Evolutionary conservation across 1,140 invertebrate genomes (phyloP).

Genomic region (Drosophila orena): DNA sequence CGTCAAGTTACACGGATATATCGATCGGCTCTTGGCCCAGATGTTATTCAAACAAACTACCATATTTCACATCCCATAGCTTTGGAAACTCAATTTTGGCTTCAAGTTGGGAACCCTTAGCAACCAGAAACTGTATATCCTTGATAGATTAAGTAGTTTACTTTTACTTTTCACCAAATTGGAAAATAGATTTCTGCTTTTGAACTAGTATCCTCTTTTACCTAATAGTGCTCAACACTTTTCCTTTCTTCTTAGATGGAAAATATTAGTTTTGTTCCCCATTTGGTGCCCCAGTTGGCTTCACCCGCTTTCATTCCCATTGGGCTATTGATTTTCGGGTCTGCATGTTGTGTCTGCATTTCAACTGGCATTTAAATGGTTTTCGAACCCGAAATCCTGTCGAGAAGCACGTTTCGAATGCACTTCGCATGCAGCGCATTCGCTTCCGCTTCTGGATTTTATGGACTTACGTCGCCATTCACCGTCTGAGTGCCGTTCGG

Average conservation of each 20-base stretch:
- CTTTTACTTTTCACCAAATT: too few species aligned
- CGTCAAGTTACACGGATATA: conserved; percentile 29
- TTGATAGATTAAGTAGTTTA: background rate
- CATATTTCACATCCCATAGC: background rate
- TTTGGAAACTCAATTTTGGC: too few species aligned
- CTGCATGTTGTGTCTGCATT: conserved; percentile 40
- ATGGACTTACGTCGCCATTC: conserved; percentile 46
- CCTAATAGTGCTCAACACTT: too few species aligned
- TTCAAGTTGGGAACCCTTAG: background rate
- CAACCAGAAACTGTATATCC: background rate
- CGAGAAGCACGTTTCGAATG: conserved; percentile 51
- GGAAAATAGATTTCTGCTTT: background rate
- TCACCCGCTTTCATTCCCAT: background rate
- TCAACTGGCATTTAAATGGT: conserved; percentile 58
- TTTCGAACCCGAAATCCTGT: conserved; percentile 35
- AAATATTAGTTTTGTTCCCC: conserved; percentile 13
- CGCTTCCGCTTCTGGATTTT: conserved; percentile 48
- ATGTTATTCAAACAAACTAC: background rate
- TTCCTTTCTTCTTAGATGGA: too few species aligned
- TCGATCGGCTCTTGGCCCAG: conserved; percentile 14
- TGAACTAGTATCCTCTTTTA: background rate
- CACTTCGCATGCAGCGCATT: conserved; percentile 49
- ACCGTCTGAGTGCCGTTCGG: conserved; percentile 41
- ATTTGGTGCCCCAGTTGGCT: conserved; percentile 4
- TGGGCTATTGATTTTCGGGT: conserved; percentile 32